These are phyloP conservation scores for Myopa tessellatipennis DNA, from an alignment of 2,888 invertebrate genomes.

Conservation along the genomic window DNA sequence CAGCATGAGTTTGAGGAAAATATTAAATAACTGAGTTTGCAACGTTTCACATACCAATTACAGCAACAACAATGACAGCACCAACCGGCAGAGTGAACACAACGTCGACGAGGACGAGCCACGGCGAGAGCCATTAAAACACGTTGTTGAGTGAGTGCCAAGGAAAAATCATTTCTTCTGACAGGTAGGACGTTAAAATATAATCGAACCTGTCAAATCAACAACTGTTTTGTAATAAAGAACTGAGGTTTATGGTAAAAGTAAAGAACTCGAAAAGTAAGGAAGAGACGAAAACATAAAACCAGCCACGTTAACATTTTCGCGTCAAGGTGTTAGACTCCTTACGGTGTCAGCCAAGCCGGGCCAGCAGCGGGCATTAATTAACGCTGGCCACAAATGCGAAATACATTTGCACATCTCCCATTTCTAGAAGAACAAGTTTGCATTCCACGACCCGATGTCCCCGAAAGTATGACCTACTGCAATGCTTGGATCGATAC, in stretches of 20 bases:
- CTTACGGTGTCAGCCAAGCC: not conserved
- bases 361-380: constrained; percentile 8
- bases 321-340: constrained; percentile 18
- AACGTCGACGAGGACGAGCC: not conserved
- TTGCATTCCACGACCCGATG: no score
- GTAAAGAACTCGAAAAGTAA: not conserved
- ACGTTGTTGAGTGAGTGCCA: constrained; percentile 35
- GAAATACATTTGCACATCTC: no score
- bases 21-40: constrained; percentile 24
- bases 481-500: no score
- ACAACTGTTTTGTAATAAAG: constrained; percentile 32
- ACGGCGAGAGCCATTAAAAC: constrained; percentile 27
- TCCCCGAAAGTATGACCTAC: no score
- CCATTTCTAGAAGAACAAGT: no score
- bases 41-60: constrained; percentile 19
- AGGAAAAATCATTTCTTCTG: constrained; percentile 34
- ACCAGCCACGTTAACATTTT: not conserved
- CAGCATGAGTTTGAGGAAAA: constrained; percentile 6
- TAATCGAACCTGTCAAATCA: constrained; percentile 38
- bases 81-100: not conserved
- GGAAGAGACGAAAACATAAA: not conserved
- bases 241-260: constrained; percentile 19
- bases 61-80: constrained; percentile 12
- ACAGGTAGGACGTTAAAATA: constrained; percentile 37
- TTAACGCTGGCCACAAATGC: constrained; percentile 4